These are phyloP conservation scores for Tamias sibiricus DNA, from an alignment of 2,113 vertebrate species.

Conservation along the genomic window DNA sequence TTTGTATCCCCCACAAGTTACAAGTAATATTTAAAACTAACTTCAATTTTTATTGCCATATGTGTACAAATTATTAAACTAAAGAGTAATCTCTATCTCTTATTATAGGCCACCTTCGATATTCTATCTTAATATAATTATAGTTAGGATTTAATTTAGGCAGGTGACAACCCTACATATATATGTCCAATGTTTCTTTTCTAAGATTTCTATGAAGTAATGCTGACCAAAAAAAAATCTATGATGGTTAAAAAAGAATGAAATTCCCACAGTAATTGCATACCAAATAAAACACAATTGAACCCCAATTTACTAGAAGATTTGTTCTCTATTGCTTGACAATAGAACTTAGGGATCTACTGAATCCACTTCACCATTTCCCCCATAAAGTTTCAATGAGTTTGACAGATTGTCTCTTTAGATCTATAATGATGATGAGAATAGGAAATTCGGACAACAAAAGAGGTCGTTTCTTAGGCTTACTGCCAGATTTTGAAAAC, in stretches of 20 bases:
- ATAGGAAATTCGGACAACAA: conserved; percentile 80
- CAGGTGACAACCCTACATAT: neutral
- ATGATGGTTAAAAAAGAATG: conserved; percentile 1
- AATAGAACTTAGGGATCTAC: neutral
- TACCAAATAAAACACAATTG: conserved; percentile 47
- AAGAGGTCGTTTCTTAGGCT: conserved; percentile 68
- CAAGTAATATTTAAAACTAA: conserved; percentile 38
- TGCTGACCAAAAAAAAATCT: neutral
- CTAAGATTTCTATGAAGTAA: conserved; percentile 43
- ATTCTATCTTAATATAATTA: neutral
- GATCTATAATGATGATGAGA: conserved; percentile 84
- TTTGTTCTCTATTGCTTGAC: conserved; percentile 36
- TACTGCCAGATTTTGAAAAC: conserved; percentile 87
- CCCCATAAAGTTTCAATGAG: conserved; percentile 68
- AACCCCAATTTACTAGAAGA: neutral
- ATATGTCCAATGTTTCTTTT: neutral
- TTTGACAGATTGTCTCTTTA: conserved; percentile 84
- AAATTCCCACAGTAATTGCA: conserved; percentile 27
- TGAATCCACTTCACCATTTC: conserved; percentile 62
- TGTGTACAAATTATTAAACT: neutral
- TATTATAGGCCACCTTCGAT: neutral
- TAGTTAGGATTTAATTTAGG: conserved; percentile 17
- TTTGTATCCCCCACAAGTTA: neutral
- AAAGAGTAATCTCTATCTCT: neutral
- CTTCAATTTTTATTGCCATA: neutral